phyloP scores from a whole-genome alignment of 2,113 vertebrate species.

The Ceratotherium simum region DNA sequence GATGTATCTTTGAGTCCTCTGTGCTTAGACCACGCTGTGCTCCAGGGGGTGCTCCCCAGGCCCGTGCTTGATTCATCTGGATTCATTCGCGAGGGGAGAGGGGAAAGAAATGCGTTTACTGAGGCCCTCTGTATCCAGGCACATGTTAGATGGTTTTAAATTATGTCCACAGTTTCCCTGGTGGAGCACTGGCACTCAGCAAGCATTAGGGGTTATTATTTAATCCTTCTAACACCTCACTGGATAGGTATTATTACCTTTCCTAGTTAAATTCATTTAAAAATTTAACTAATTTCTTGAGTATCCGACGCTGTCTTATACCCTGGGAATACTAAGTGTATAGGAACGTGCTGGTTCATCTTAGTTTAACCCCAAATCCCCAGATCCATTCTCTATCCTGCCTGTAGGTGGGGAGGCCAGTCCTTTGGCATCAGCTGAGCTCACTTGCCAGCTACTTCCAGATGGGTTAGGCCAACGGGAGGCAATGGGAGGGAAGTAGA shows the following conservation, averaged over 20 bases:
- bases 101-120: background rate
- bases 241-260: background rate
- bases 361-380: background rate
- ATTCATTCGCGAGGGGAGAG: background rate
- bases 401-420: background rate
- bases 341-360: background rate
- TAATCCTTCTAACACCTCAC: background rate
- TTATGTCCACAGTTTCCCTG: background rate
- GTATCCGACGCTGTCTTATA: background rate
- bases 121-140: background rate
- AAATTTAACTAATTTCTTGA: too few relatives aligned
- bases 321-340: background rate
- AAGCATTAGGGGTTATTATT: background rate
- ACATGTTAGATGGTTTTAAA: background rate
- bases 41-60: background rate
- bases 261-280: too few relatives aligned
- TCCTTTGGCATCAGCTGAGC: background rate
- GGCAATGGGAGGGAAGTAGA: background rate
- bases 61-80: background rate
- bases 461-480: background rate
- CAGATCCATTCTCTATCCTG: background rate
- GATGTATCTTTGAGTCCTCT: background rate
- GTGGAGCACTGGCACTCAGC: background rate
- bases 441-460: background rate
- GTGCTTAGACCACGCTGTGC: background rate